These are phyloP conservation scores for Dasypogon diadema DNA, from an alignment of 2,888 invertebrate species.

Conservation along the genomic window DNA sequence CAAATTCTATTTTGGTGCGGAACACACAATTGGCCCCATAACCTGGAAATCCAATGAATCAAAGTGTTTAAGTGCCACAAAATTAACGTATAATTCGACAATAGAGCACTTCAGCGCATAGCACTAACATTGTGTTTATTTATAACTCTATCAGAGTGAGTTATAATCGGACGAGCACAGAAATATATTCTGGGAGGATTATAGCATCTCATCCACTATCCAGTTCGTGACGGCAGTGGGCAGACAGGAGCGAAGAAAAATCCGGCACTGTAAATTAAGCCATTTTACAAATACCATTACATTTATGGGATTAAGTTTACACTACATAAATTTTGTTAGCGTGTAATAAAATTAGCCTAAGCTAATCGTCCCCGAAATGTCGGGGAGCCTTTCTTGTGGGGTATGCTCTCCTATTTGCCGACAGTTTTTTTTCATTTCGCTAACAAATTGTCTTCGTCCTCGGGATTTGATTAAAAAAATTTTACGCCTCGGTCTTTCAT, in stretches of 20 bases:
- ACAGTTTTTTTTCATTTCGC: conserved; percentile 41
- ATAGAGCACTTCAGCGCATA: background rate
- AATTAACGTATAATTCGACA: background rate
- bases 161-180: conserved; percentile 13
- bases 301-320: conserved; percentile 64
- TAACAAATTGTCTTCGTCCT: conserved; percentile 44
- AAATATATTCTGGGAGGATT: conserved; percentile 19
- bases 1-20: background rate
- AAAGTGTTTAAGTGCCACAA: conserved; percentile 17
- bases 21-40: conserved; percentile 6
- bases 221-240: background rate
- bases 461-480: conserved; percentile 51
- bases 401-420: conserved; percentile 18
- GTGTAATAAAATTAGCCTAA: conserved; percentile 60
- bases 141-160: conserved; percentile 41
- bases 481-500: conserved; percentile 41
- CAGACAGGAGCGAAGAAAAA: background rate
- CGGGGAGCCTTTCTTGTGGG: conserved; percentile 54
- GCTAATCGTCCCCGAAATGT: conserved; percentile 63
- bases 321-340: conserved; percentile 64
- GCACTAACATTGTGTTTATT: conserved; percentile 23
- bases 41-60: conserved; percentile 7
- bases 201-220: background rate
- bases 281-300: conserved; percentile 59
- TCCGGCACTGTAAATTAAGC: conserved; percentile 42